A percentile compares a stretch with the other conserved stretches of the same genome.
These are phyloP conservation scores for Synanceia verrucosa DNA, from an alignment of 2,797 vertebrate species.

Conservation along the genomic window DNA sequence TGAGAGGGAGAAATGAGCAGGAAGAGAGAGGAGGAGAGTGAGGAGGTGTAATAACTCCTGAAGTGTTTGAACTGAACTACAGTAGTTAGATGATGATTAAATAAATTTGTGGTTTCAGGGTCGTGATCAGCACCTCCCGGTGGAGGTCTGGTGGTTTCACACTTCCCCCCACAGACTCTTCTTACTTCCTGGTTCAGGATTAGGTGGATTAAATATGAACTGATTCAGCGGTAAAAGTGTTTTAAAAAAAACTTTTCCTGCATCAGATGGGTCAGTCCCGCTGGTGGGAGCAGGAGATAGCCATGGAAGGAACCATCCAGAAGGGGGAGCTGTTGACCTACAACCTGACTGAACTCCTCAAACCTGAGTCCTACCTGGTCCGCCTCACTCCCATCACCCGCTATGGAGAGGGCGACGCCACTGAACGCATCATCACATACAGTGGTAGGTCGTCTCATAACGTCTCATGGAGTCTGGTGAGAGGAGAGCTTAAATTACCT, in stretches of 20 bases:
- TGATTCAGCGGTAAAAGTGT: too few species aligned
- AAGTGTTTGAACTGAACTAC: neutral
- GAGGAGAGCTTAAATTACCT: too few species aligned
- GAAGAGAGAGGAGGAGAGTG: neutral
- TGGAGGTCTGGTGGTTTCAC: too few species aligned
- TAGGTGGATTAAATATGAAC: too few species aligned
- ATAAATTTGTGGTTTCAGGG: too few species aligned
- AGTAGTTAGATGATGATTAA: too few species aligned
- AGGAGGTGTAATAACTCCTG: neutral
- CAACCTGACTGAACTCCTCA: conserved; percentile 93
- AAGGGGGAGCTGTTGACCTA: conserved; percentile 93
- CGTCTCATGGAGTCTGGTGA: too few species aligned
- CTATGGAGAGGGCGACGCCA: conserved; percentile 93
- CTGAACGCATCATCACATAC: conserved; percentile 92
- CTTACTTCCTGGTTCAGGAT: too few species aligned
- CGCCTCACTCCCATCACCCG: conserved; percentile 94
- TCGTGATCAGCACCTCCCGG: too few species aligned
- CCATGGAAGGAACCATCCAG: conserved; percentile 89
- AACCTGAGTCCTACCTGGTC: conserved; percentile 94
- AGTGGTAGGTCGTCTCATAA: conserved; percentile 18
- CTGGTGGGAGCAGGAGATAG: conserved; percentile 98
- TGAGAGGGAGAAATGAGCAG: too few species aligned
- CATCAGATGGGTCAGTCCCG: conserved; percentile 89
- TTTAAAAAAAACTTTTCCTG: too few species aligned
- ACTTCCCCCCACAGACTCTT: too few species aligned